Base-by-base conservation (phyloP, 2,113 vertebrate species). In the Cyprinodon variegatus region DNA sequence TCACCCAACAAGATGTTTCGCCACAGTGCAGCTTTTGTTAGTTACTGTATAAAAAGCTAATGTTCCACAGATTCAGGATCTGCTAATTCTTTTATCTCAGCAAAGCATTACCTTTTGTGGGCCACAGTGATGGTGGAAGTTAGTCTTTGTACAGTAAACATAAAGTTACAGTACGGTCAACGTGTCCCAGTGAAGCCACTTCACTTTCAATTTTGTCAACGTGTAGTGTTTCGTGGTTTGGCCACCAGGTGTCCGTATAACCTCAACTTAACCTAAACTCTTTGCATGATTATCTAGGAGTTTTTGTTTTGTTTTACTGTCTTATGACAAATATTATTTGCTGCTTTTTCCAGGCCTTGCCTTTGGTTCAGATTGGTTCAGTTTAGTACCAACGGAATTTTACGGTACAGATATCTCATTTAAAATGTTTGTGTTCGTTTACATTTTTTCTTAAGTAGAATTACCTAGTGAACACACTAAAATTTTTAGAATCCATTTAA, bases 111-210 rank as follows among this genome's bases (percentile, higher is more conserved):
- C 50, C 61, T 4, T 67, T 11, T 64, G 81, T 72, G 83, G 79
- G 72, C 41, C 70, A 41, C 83, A 40, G 72, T 75, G 65, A 77
- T 62, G 72, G 74, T 79, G 81, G 72, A 81, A 15, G 69, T 78
- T 76, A 46, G 81, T 89, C 46, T 82, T 84, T 73, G 76, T 86
- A 79, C 86, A 83, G 79, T 88, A 62, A 73, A 68, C 60, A 66
- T 83, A 70, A 71, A 59, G 78, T 87, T 82, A 48, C 78, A 29
- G 76, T 88, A 68, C 65, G 77, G 77, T 85, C 70, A 53, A 50
- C 67, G 39, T 78, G 82, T 85, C 29, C 11, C 74, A n/a, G 76
- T 86, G 73, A 78, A 76, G 63, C 57, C 68, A 8, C 75, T n/a
- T 72, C 0, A 57, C 76, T 74, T 72, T 84, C 46, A 68, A 61